phyloP scores from a whole-genome alignment of 2,888 invertebrate species.

The Leuctra nigra region DNA sequence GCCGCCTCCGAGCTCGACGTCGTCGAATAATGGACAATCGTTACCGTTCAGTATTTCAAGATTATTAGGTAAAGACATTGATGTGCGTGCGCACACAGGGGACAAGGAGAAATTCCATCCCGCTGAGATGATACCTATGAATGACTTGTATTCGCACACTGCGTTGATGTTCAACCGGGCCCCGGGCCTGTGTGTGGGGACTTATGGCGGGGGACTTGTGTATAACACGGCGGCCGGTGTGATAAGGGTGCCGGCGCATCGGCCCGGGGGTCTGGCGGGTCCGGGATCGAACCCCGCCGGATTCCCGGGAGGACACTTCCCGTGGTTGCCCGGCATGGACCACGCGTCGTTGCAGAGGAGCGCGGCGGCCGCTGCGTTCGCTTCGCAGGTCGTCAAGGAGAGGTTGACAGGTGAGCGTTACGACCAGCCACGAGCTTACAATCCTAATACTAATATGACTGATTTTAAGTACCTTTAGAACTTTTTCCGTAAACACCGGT shows the following conservation, averaged over 20 bases:
- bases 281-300: slow-evolving; percentile 46
- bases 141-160: slow-evolving; percentile 28
- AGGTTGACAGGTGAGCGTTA: slow-evolving; percentile 65
- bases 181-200: slow-evolving; percentile 16
- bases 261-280: slow-evolving; percentile 61
- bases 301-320: slow-evolving; percentile 42
- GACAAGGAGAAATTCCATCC: slow-evolving; percentile 9
- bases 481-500: too few relatives aligned
- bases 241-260: slow-evolving; percentile 48
- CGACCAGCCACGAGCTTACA: too few relatives aligned
- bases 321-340: slow-evolving; percentile 54
- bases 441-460: too few relatives aligned
- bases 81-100: slow-evolving; percentile 51
- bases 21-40: slow-evolving; percentile 34
- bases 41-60: slow-evolving; percentile 78
- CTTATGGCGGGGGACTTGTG: slow-evolving; percentile 24
- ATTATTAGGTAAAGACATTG: slow-evolving; percentile 68
- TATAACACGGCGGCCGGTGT: slow-evolving; percentile 33
- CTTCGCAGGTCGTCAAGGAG: slow-evolving; percentile 76
- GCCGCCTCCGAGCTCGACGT: slow-evolving; percentile 21
- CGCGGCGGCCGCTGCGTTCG: slow-evolving; percentile 55
- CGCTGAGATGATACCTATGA: slow-evolving; percentile 44
- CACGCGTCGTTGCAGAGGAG: slow-evolving; percentile 38
- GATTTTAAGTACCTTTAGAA: too few relatives aligned
- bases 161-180: slow-evolving; percentile 21